Evolutionary conservation across 64 coral and sea anemone genomes (phyloP).

Genomic region (Stylophora pistillata): DNA sequence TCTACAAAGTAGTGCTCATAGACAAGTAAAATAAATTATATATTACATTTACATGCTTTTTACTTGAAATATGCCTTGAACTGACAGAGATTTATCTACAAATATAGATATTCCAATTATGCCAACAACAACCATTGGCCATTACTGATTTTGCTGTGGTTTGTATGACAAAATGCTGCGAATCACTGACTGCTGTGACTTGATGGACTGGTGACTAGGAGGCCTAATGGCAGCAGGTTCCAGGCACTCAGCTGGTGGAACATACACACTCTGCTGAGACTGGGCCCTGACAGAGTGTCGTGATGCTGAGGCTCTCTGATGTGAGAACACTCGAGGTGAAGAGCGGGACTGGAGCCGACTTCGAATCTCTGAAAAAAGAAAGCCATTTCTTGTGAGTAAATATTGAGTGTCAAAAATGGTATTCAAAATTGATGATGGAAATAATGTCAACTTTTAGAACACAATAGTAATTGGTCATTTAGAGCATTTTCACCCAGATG

Average conservation of each 20-base stretch:
- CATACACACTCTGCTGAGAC: slow-evolving; percentile 86
- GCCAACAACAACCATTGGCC: background rate
- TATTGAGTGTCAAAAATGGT: too few relatives aligned
- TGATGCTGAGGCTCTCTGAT: slow-evolving; percentile 71
- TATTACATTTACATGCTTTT: background rate
- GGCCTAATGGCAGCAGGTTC: slow-evolving; percentile 76
- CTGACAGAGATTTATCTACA: background rate
- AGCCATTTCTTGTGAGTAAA: background rate
- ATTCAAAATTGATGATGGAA: too few relatives aligned
- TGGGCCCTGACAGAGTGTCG: slow-evolving; percentile 74
- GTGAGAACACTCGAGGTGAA: slow-evolving; percentile 91
- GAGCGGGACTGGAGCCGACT: slow-evolving; percentile 91
- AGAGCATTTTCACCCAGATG: too few relatives aligned
- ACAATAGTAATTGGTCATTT: too few relatives aligned
- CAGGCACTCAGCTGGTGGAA: slow-evolving; percentile 76
- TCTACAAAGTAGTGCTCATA: background rate
- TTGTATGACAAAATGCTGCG: slow-evolving; percentile 94
- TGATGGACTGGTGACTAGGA: slow-evolving; percentile 99
- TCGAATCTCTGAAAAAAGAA: slow-evolving; percentile 77
- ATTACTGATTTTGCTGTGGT: slow-evolving; percentile 65
- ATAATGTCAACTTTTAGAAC: too few relatives aligned
- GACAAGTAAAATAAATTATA: background rate
- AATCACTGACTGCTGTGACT: slow-evolving; percentile 94
- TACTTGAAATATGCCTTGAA: background rate
- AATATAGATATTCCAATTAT: background rate